Percentiles rank a stretch among this genome's conserved stretches.
Evolutionary conservation across 53 echinoderm and acorn worm genomes (phyloP).

Genomic region (Holothuria leucospilota): DNA sequence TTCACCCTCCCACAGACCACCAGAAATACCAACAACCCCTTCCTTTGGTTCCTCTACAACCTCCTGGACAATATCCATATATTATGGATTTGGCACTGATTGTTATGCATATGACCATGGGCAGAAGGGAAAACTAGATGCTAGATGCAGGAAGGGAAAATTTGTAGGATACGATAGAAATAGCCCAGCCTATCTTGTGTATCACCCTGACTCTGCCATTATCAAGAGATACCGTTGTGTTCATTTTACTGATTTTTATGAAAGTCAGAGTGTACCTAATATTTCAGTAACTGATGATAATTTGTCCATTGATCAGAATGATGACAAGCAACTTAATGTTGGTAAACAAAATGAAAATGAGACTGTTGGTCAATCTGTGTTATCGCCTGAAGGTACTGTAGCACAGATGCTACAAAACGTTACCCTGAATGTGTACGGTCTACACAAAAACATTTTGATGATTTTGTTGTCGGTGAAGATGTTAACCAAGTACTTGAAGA

Average conservation of each 20-base stretch:
- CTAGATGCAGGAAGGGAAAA: constrained; percentile 29
- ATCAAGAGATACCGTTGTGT: constrained; percentile 36
- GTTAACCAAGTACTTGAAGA: background rate
- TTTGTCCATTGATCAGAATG: constrained; percentile 16
- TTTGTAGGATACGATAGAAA: constrained; percentile 53
- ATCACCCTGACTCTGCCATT: constrained; percentile 43
- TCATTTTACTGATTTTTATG: constrained; percentile 13
- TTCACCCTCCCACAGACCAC: too few relatives aligned
- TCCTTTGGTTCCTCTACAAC: too few relatives aligned
- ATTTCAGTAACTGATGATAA: constrained; percentile 20
- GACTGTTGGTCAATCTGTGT: too few relatives aligned
- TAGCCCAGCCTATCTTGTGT: constrained; percentile 63
- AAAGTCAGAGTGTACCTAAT: constrained; percentile 12
- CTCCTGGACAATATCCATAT: too few relatives aligned
- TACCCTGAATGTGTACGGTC: constrained; percentile 14
- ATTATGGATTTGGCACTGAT: constrained; percentile 46
- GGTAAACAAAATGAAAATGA: background rate
- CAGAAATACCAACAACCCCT: too few relatives aligned
- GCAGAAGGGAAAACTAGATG: constrained; percentile 50
- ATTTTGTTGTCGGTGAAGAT: constrained; percentile 21
- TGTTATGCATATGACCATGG: constrained; percentile 56
- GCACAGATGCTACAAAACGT: background rate
- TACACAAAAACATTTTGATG: constrained; percentile 18
- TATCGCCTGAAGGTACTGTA: background rate
- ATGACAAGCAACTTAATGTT: constrained; percentile 11